These are phyloP conservation scores for Cosmia pyralina DNA, from an alignment of 2,888 invertebrate species.

Conservation along the genomic window DNA sequence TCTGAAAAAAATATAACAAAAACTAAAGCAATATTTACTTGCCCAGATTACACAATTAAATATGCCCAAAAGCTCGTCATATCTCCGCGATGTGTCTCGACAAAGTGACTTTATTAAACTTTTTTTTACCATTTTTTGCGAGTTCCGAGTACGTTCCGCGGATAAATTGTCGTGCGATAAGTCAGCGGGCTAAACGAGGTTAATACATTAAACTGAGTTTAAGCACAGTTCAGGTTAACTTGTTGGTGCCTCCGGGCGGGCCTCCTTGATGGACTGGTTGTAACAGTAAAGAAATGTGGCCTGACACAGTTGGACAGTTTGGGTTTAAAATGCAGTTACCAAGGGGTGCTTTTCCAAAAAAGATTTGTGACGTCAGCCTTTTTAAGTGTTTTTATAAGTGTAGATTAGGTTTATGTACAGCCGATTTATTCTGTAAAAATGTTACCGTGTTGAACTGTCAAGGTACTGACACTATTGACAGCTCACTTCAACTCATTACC, in stretches of 20 bases:
- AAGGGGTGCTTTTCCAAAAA: conserved; percentile 20
- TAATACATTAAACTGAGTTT: conserved; percentile 87
- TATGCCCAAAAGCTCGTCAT: conserved; percentile 55
- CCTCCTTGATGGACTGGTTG: conserved; percentile 69
- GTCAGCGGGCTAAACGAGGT: conserved; percentile 83
- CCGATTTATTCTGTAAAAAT: no score
- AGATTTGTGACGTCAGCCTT: conserved; percentile 14
- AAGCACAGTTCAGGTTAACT: conserved; percentile 77
- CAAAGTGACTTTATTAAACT: conserved; percentile 82
- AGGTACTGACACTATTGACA: no score
- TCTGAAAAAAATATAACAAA: conserved; percentile 13
- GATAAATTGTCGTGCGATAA: conserved; percentile 87
- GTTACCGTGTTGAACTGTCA: no score
- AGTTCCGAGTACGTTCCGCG: conserved; percentile 72
- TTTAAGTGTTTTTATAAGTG: conserved; percentile 2
- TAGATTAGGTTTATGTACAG: neutral
- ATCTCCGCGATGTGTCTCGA: conserved; percentile 61
- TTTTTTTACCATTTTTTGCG: conserved; percentile 81
- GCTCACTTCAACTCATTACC: no score
- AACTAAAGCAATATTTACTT: conserved; percentile 53
- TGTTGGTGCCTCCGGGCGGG: conserved; percentile 72
- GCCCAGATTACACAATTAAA: conserved; percentile 53
- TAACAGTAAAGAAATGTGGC: conserved; percentile 69
- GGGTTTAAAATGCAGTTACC: conserved; percentile 50
- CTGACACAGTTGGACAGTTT: conserved; percentile 58